Evolutionary conservation across 1,140 invertebrate species (phyloP).

Genomic region (Planococcus citri): DNA sequence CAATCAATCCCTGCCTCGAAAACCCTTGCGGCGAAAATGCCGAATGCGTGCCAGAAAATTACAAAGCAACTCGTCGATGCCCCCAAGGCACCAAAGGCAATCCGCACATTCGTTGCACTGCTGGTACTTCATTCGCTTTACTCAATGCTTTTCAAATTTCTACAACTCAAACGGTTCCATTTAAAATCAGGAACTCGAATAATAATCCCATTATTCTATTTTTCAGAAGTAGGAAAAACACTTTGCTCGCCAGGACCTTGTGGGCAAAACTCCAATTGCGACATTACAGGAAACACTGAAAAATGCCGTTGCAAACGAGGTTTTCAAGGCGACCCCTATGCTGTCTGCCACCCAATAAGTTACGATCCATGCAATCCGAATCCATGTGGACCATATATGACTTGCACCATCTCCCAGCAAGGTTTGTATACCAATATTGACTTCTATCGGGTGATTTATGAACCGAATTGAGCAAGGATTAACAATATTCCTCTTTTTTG

Average conservation of each 20-base stretch:
- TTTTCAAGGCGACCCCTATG: slow-evolving; percentile 59
- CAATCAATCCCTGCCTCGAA: slow-evolving; percentile 68
- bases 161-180: too few species aligned
- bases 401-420: slow-evolving; percentile 52
- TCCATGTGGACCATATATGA: slow-evolving; percentile 62
- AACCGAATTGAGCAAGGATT: too few species aligned
- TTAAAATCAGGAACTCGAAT: too few species aligned
- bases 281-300: slow-evolving; percentile 54
- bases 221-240: slow-evolving; percentile 35
- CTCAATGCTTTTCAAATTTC: too few species aligned
- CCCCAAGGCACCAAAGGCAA: slow-evolving; percentile 61
- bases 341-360: slow-evolving; percentile 50
- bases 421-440: too few species aligned
- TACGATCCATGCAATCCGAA: slow-evolving; percentile 54
- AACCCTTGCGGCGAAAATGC: slow-evolving; percentile 74
- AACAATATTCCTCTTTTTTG: too few species aligned
- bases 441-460: too few species aligned
- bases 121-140: too few species aligned
- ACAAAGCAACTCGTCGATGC: slow-evolving; percentile 65
- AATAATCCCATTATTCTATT: not conserved
- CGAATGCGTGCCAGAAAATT: slow-evolving; percentile 60
- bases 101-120: slow-evolving; percentile 56
- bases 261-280: slow-evolving; percentile 64
- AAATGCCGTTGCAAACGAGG: slow-evolving; percentile 64
- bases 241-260: slow-evolving; percentile 64